Evolutionary conservation across 30 jellyfish, hydroid and myxozoan species (phyloP).

Genomic region (Chrysaora quinquecirrha): DNA sequence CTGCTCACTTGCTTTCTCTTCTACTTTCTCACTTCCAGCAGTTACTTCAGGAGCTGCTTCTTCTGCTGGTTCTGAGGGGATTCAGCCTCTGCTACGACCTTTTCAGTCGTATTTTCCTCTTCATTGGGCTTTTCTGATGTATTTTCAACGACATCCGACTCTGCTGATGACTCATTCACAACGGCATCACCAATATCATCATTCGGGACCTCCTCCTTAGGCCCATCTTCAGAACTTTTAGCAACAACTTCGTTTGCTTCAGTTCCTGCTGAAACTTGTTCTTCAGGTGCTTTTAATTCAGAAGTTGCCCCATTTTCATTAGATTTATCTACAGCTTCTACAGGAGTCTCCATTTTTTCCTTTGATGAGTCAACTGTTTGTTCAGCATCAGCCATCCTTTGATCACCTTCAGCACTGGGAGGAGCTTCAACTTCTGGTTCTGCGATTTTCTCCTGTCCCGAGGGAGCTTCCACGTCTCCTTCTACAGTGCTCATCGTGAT

Average conservation of each 20-base stretch:
- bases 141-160: neutral
- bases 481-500: neutral
- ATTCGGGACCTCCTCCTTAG: neutral
- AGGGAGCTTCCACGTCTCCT: neutral
- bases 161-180: neutral
- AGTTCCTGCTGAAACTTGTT: neutral
- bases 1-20: neutral
- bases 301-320: neutral
- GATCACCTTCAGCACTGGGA: constrained; percentile 13
- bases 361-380: neutral
- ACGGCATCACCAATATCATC: constrained; percentile 7
- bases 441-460: constrained; percentile 8
- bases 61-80: neutral
- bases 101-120: neutral
- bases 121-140: constrained; percentile 2
- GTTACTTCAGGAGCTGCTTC: neutral
- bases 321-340: neutral
- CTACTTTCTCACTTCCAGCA: neutral
- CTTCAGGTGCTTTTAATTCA: neutral
- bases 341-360: neutral
- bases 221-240: neutral
- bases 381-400: neutral
- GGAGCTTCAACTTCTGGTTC: constrained; percentile 2
- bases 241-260: neutral
- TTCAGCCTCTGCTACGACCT: neutral